Evolutionary conservation across 1,140 invertebrate species (phyloP).

Genomic region (Saxidomus purpurata): DNA sequence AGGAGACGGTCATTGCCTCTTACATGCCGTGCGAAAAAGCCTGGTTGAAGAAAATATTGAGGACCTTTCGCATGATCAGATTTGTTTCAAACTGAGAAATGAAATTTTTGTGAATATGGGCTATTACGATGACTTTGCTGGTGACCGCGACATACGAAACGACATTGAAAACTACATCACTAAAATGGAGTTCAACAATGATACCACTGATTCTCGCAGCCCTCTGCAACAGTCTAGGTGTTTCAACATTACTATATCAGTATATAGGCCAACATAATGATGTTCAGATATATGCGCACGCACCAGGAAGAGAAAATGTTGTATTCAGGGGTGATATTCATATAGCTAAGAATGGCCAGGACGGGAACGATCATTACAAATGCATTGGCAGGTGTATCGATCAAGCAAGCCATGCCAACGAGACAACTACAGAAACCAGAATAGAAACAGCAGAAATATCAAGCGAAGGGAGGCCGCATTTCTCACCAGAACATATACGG

Average conservation of each 20-base stretch:
- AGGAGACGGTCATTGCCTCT: slow-evolving; percentile 23
- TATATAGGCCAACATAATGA: not conserved
- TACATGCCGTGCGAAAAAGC: slow-evolving; percentile 4
- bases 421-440: not conserved
- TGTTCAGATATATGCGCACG: not conserved
- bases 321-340: slow-evolving; percentile 22
- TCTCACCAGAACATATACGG: slow-evolving; percentile 16
- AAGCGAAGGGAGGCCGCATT: not conserved
- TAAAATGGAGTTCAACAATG: not conserved
- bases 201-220: slow-evolving; percentile 4
- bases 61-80: not conserved
- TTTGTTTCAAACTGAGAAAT: not conserved
- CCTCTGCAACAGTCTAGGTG: not conserved
- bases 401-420: not conserved
- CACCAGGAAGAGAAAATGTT: slow-evolving; percentile 5
- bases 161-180: slow-evolving; percentile 31
- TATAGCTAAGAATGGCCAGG: not conserved
- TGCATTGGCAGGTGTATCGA: not conserved
- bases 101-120: not conserved
- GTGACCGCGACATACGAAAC: not conserved
- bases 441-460: not conserved
- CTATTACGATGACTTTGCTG: slow-evolving; percentile 19
- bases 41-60: not conserved
- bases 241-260: not conserved
- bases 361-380: not conserved